These are phyloP conservation scores for Brachyrhaphis roseni DNA, from an alignment of 2,797 vertebrate genomes.

Conservation along the genomic window DNA sequence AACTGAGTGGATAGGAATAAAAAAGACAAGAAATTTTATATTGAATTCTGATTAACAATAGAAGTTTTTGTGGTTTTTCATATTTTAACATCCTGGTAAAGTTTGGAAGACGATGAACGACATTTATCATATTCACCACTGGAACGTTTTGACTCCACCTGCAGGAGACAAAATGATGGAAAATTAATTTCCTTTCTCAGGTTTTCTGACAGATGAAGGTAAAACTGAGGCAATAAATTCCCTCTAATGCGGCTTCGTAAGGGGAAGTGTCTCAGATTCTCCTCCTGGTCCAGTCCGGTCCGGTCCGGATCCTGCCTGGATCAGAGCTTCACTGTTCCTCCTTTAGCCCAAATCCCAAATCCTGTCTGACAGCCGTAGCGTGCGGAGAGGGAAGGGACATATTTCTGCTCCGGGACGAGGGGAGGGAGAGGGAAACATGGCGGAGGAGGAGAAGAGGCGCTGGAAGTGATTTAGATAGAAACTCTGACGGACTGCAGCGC, in stretches of 20 bases:
- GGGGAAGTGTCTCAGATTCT: background rate
- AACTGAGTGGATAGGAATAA: too few relatives aligned
- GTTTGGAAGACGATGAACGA: background rate
- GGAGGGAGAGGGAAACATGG: slow-evolving; percentile 50
- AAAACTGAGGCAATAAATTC: background rate
- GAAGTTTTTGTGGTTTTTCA: too few relatives aligned
- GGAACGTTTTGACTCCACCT: too few relatives aligned
- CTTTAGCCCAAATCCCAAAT: slow-evolving; percentile 84
- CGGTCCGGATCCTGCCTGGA: slow-evolving; percentile 2
- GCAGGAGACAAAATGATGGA: background rate
- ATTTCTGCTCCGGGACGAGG: slow-evolving; percentile 83
- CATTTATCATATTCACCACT: too few relatives aligned
- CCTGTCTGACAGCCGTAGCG: slow-evolving; percentile 89
- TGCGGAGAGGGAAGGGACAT: slow-evolving; percentile 90
- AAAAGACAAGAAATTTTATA: too few relatives aligned
- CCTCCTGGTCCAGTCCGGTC: background rate
- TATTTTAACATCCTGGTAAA: background rate
- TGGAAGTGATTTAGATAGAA: slow-evolving; percentile 96
- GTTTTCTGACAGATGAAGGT: background rate
- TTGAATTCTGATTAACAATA: background rate
- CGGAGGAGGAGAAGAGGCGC: slow-evolving; percentile 70
- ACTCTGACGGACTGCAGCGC: slow-evolving; percentile 92
- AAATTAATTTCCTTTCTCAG: background rate
- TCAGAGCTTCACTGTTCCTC: slow-evolving; percentile 64
- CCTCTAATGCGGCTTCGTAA: background rate